Percentiles rank a stretch among this genome's conserved stretches.
Conservation (phyloP, 2,113 vertebrate species). For the Tenrec ecaudatus region DNA sequence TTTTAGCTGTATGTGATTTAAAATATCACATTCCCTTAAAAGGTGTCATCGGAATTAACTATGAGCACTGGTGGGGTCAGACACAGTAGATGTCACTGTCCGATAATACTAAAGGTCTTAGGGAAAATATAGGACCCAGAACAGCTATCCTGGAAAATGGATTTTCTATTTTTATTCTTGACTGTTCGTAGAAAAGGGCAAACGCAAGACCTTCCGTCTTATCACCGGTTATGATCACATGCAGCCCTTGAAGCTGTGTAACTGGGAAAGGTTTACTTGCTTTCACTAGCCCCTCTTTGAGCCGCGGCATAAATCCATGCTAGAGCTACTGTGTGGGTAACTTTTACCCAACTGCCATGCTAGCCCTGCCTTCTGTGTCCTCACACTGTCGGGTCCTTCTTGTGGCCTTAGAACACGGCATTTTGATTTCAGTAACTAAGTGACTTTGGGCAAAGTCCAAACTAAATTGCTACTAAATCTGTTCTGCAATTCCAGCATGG, state of each 20-base stretch:
- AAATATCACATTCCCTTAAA: neutral
- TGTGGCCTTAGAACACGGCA: neutral
- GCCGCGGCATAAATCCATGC: neutral
- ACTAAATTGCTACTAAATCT: conserved; percentile 15
- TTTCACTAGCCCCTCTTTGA: neutral
- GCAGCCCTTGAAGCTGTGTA: neutral
- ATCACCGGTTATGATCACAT: neutral
- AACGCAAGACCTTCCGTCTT: neutral
- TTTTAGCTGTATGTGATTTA: neutral
- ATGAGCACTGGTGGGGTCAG: neutral
- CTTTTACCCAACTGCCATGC: neutral
- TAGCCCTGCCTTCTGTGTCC: neutral
- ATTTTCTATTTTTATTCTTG: conserved; percentile 21
- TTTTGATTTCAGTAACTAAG: conserved; percentile 52
- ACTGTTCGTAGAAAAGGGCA: neutral
- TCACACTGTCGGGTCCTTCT: neutral
- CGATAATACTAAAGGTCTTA: neutral
- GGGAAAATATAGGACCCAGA: neutral
- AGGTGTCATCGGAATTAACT: neutral
- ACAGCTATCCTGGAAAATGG: neutral
- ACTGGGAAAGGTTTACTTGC: neutral
- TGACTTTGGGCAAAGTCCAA: conserved; percentile 41
- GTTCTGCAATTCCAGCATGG: neutral
- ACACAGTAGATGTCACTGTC: neutral
- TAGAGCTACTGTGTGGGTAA: neutral